phyloP scores from a whole-genome alignment of 2,888 invertebrate genomes.

The Lapara coniferarum region DNA sequence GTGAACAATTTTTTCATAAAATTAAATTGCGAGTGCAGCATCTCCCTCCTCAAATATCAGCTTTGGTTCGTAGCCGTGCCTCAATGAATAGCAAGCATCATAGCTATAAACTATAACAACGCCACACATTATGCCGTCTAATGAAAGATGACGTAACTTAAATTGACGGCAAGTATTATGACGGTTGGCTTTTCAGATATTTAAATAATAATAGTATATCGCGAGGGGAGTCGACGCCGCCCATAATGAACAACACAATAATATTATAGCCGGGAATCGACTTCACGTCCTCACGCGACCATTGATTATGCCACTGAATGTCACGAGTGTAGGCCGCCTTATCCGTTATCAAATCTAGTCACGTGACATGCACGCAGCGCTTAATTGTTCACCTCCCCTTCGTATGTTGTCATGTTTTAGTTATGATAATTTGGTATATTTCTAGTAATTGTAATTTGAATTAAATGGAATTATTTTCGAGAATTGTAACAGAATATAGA shows the following conservation, averaged over 20 bases:
- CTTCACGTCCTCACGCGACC: neutral
- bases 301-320: neutral
- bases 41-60: no score
- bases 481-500: no score
- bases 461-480: neutral
- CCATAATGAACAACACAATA: neutral
- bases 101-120: no score
- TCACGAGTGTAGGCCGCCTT: neutral
- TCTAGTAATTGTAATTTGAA: neutral
- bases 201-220: neutral
- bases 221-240: no score
- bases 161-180: neutral
- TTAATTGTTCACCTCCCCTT: neutral
- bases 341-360: neutral
- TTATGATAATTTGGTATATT: neutral
- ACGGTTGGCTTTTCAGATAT: neutral
- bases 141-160: no score
- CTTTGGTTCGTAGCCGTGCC: no score
- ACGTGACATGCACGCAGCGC: slow-evolving; percentile 5
- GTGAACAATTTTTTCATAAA: no score
- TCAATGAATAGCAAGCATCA: no score
- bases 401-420: neutral
- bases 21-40: no score
- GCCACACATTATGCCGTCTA: no score
- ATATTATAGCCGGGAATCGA: neutral